Base-by-base conservation (phyloP, 2,888 invertebrate genomes). In the Callyntrura sp. region DNA sequence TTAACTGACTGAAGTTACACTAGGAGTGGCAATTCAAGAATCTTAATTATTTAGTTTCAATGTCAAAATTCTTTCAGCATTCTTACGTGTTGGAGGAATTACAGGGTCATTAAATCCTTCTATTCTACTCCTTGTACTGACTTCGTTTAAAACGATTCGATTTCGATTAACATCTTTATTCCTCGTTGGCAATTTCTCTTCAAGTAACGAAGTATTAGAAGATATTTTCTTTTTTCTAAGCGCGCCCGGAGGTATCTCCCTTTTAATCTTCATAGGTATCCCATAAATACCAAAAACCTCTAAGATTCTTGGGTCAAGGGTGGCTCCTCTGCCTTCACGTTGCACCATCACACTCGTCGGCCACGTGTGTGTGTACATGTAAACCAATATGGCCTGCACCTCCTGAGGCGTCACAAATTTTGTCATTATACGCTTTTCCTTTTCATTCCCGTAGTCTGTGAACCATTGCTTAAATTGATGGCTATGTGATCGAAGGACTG, bases 331-430 rank as follows among this genome's bases (percentile, higher is more conserved):
- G 17, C 73, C 4, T 23, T 17, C 23, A 48, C 4, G 20, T 55
- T 8, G 35, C 25, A 73, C 45, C 45, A 76, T 85, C 76, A 73
- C 25, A 45, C 62, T 28, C n/a, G 23, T 60, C 6, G 85, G 85
- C 85, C 85, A 85, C 25, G 85, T 85, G 8, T 60, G 51, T 0
- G 85, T 76, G 25, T 85, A 85, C 43, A 85, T 73, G 17, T 85
- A 85, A 20, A 85, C 76, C 45, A 85, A 20, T 2, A 85, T 20
- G 23, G 45, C 76, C 23, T 85, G 45, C 85, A 85, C 76, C n/a
- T 85, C 76, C n/a, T 76, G 55, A 11, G 76, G 85, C 45, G 73
- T 85, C 45, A 76, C 60, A 12, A 17, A 43, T 9, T 11, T 76
- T 6, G 85, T 73, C 5, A 28, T 8, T 11, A 76, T 25, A 0